Evolutionary conservation across 2,888 invertebrate genomes (phyloP), one percentile per base, ranked within the genome.

Genomic region (Tachina lurida): DNA sequence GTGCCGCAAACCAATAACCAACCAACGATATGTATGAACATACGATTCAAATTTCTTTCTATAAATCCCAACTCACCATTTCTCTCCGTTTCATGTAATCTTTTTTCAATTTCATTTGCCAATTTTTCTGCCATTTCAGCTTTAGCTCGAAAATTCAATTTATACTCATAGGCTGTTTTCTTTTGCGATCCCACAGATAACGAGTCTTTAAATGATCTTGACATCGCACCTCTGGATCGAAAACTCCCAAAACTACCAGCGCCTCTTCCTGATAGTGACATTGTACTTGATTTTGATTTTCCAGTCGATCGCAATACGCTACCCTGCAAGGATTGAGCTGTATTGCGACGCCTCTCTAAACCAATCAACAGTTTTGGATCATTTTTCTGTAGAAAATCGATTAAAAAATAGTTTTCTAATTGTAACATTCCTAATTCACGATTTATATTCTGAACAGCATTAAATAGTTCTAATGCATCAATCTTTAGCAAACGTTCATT

Each of bases 301-400:
- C 54, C 73, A n/a, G 17, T 10, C n/a, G 80, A 1, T 45, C 83
- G 39, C 67, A 84, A 15, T 39, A 47, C 1, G 81, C 74, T 60
- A 17, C 31, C 45, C 41, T 67, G 65, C 19, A 49, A 12, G 0
- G 60, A 70, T 43, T 60, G 22, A 1, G 58, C 77, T 5, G 90
- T 89, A 0, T 87, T 87, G 49, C 90, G 90, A 7, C 88, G 87
- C 58, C 90, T 88, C 4, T 90, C 88, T 31, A 92, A 62, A 0
- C 91, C 92, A 43, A 90, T 70, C 56, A 92, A 88, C 1, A 92
- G 77, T 84, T 91, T 92, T 3, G 91, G 90, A 88, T 92, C 91
- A 67, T 91, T 92, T 75, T 91, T 92, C 73, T 92, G 89, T 0
- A 92, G 84, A 79, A 92, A 92, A 82, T 92, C 91, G 0, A 88